Conservation (phyloP, 2,888 invertebrate species). For the Stenichneumon culpator region DNA sequence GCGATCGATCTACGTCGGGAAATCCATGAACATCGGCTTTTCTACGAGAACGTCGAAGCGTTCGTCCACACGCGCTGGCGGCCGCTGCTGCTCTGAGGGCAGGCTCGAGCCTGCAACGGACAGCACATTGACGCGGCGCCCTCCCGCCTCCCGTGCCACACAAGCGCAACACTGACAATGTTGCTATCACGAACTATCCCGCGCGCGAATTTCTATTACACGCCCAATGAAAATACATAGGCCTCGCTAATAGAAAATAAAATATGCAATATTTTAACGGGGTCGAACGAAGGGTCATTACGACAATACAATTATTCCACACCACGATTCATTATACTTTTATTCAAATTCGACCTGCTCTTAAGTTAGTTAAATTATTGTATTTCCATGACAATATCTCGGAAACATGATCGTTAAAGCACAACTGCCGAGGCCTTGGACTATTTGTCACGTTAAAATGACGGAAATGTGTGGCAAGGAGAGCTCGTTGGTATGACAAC, state of each 20-base stretch:
- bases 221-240: neutral
- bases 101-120: neutral
- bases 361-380: neutral
- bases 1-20: neutral
- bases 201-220: constrained; percentile 6
- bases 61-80: neutral
- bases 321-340: neutral
- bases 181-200: neutral
- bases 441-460: constrained; percentile 17
- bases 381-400: constrained; percentile 8
- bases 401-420: constrained; percentile 7
- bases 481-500: constrained; percentile 65
- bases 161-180: neutral
- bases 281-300: neutral
- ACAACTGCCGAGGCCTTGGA: constrained; percentile 26
- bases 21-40: neutral
- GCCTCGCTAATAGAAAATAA: neutral
- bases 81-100: neutral
- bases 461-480: constrained; percentile 42
- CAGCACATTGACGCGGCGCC: neutral
- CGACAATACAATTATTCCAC: neutral
- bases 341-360: neutral
- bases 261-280: neutral
- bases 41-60: neutral
- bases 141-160: neutral